phyloP scores from a whole-genome alignment of 2,888 invertebrate species.

The Nomada fucata region DNA sequence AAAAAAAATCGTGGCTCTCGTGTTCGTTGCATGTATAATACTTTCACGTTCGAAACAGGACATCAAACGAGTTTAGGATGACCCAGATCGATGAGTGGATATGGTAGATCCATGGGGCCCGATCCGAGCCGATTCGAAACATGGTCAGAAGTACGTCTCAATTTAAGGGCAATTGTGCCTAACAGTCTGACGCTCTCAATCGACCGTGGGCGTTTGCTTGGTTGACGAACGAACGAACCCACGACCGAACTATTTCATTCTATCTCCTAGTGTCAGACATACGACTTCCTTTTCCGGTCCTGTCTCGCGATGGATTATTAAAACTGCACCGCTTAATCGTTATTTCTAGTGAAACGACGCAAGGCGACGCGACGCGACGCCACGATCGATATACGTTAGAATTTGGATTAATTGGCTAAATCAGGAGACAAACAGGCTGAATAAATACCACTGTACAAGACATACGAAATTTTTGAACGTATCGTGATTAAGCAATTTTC shows the following conservation, averaged over 20 bases:
- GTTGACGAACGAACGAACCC: constrained; percentile 43
- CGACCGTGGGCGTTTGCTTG: constrained; percentile 53
- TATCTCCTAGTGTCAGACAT: constrained; percentile 34
- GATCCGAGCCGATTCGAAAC: constrained; percentile 2
- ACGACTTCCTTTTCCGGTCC: constrained; percentile 56
- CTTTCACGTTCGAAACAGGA: constrained; percentile 6
- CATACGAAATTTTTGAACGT: too few species aligned
- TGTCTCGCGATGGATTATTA: constrained; percentile 4
- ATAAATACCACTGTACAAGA: too few species aligned
- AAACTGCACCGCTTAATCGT: constrained; percentile 1
- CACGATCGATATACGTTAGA: neutral
- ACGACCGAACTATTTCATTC: constrained; percentile 46
- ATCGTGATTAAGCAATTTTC: too few species aligned
- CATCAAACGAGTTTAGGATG: constrained; percentile 5
- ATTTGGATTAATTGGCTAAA: too few species aligned
- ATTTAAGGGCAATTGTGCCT: constrained; percentile 56
- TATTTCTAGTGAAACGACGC: neutral
- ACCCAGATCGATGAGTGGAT: constrained; percentile 4
- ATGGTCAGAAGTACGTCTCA: constrained; percentile 46
- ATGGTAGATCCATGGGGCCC: neutral
- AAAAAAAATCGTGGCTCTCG: neutral
- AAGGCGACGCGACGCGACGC: too few species aligned
- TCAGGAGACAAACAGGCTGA: too few species aligned
- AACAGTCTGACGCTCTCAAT: constrained; percentile 49
- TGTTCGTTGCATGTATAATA: neutral